phyloP scores from a whole-genome alignment of 2,888 invertebrate species.

The Ophioninae sp. region DNA sequence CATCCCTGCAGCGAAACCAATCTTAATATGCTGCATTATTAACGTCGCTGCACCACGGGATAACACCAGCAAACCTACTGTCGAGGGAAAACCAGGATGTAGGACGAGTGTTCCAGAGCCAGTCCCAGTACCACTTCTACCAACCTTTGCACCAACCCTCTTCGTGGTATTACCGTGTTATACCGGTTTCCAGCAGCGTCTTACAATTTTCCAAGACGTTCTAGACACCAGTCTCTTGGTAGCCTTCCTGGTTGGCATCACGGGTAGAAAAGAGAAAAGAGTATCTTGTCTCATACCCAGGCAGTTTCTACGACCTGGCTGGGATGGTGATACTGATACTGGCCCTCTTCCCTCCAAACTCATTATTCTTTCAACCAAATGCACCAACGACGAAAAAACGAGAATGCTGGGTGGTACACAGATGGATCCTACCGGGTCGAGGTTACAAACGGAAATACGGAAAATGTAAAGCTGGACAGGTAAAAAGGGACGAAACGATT shows the following conservation, averaged over 20 bases:
- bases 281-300: slow-evolving; percentile 36
- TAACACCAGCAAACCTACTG: slow-evolving; percentile 61
- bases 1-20: slow-evolving; percentile 73
- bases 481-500: slow-evolving; percentile 49
- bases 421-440: neutral
- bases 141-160: slow-evolving; percentile 11
- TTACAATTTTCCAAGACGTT: slow-evolving; percentile 69
- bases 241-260: slow-evolving; percentile 34
- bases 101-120: slow-evolving; percentile 37
- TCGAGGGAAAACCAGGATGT: slow-evolving; percentile 31
- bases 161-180: slow-evolving; percentile 71
- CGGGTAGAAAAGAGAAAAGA: slow-evolving; percentile 27
- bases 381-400: slow-evolving; percentile 33
- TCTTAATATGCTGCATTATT: slow-evolving; percentile 78
- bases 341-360: slow-evolving; percentile 42
- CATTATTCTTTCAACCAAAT: slow-evolving; percentile 58
- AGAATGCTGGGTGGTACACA: neutral
- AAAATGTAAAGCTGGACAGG: slow-evolving; percentile 31
- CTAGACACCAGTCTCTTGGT: slow-evolving; percentile 28
- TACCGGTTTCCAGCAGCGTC: slow-evolving; percentile 62
- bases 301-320: slow-evolving; percentile 46
- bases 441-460: slow-evolving; percentile 5
- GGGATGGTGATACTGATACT: slow-evolving; percentile 24
- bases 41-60: slow-evolving; percentile 72
- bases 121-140: slow-evolving; percentile 37